Conservation (phyloP, 2,888 invertebrate genomes). For the Apeira syringaria region DNA sequence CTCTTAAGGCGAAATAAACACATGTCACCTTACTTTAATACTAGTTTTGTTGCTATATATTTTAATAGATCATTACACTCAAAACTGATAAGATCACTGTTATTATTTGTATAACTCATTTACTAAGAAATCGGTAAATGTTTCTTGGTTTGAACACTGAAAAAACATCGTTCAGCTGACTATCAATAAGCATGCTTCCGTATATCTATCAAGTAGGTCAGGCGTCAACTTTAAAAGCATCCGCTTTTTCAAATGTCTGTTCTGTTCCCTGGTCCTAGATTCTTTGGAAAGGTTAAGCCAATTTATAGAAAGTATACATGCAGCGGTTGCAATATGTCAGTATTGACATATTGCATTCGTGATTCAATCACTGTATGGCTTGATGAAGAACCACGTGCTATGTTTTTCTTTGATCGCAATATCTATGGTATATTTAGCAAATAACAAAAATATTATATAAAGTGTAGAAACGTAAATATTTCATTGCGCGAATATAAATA, state of each 20-base stretch:
- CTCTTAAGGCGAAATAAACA: no score
- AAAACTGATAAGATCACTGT: no score
- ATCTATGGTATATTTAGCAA: no score
- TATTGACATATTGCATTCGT: no score
- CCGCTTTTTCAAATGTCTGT: slow-evolving; percentile 5
- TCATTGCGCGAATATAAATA: no score
- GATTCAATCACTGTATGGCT: neutral
- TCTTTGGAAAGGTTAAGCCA: slow-evolving; percentile 3
- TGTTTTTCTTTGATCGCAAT: no score
- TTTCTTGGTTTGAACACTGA: neutral
- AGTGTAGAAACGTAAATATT: no score
- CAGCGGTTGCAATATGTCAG: neutral
- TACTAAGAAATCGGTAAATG: neutral
- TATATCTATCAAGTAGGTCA: slow-evolving; percentile 11
- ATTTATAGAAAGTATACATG: neutral
- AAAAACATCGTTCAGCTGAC: slow-evolving; percentile 12
- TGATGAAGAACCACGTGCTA: neutral
- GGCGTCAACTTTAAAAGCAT: slow-evolving; percentile 5
- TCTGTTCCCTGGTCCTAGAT: slow-evolving; percentile 7
- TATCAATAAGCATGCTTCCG: slow-evolving; percentile 5
- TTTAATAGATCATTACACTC: no score
- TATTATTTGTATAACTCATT: no score
- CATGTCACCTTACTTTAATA: no score
- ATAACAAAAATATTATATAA: no score
- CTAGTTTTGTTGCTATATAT: no score